A percentile compares a stretch with the other conserved stretches of the same genome.
Evolutionary conservation across 2,113 vertebrate genomes (phyloP).

Genomic region (Hydropotes inermis): DNA sequence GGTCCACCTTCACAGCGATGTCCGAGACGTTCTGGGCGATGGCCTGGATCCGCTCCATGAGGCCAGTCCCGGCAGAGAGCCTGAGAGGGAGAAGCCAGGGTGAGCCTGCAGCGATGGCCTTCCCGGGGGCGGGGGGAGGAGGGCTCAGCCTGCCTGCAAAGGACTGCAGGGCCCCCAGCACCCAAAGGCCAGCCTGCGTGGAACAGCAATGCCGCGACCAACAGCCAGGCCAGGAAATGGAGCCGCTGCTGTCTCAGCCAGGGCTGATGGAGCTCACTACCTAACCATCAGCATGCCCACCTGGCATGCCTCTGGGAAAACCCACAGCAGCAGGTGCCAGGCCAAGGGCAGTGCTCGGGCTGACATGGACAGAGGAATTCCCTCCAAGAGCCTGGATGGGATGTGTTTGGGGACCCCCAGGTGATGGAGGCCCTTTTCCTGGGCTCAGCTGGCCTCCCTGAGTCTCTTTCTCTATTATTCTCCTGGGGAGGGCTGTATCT

Average conservation of each 20-base stretch:
- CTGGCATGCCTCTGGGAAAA: no score
- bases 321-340: no score
- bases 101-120: rapidly evolving
- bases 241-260: rapidly evolving
- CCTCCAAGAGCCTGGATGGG: no score
- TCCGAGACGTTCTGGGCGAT: constrained; percentile 97
- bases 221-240: rapidly evolving
- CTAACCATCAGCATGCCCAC: rapidly evolving
- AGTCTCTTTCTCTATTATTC: background rate
- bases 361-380: background rate
- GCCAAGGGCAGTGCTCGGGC: background rate
- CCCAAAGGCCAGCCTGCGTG: rapidly evolving
- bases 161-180: rapidly evolving
- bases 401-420: rapidly evolving
- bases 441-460: rapidly evolving
- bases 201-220: rapidly evolving
- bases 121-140: rapidly evolving
- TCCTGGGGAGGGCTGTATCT: background rate
- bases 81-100: constrained; percentile 71
- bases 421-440: background rate
- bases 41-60: constrained; percentile 96
- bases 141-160: rapidly evolving
- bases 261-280: background rate
- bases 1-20: constrained; percentile 93
- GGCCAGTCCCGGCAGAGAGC: constrained; percentile 84